Conservation (phyloP, 1,140 invertebrate genomes). For the Heliconius himera region DNA sequence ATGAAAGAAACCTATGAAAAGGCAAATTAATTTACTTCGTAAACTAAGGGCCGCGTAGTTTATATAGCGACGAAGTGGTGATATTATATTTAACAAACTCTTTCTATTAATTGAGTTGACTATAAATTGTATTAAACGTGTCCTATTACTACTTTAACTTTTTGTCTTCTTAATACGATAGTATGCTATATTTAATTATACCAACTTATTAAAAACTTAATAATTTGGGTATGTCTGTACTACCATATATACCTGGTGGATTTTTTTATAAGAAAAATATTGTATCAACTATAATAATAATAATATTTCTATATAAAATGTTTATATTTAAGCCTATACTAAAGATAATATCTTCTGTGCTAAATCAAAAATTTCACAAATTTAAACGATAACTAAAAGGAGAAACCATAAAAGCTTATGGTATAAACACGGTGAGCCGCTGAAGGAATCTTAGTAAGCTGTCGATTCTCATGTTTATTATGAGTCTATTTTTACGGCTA, state of each 20-base stretch:
- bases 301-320: background rate
- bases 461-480: constrained; percentile 63
- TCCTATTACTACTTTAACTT: background rate
- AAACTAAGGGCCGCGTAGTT: constrained; percentile 67
- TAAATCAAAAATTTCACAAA: background rate
- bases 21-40: constrained; percentile 79
- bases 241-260: no score
- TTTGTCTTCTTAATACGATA: background rate
- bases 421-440: constrained; percentile 10
- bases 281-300: background rate
- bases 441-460: constrained; percentile 65
- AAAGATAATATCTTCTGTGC: background rate
- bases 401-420: constrained; percentile 23
- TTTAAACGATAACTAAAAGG: constrained; percentile 15
- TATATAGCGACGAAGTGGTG: constrained; percentile 64
- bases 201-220: no score
- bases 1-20: constrained; percentile 76
- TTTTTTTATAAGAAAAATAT: background rate
- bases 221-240: no score
- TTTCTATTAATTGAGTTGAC: constrained; percentile 42
- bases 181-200: background rate
- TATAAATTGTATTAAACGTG: constrained; percentile 38
- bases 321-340: background rate
- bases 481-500: constrained; percentile 67
- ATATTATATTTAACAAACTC: constrained; percentile 48